These are phyloP conservation scores for Stictocephala bisonia DNA, from an alignment of 2,888 invertebrate species.

Conservation along the genomic window DNA sequence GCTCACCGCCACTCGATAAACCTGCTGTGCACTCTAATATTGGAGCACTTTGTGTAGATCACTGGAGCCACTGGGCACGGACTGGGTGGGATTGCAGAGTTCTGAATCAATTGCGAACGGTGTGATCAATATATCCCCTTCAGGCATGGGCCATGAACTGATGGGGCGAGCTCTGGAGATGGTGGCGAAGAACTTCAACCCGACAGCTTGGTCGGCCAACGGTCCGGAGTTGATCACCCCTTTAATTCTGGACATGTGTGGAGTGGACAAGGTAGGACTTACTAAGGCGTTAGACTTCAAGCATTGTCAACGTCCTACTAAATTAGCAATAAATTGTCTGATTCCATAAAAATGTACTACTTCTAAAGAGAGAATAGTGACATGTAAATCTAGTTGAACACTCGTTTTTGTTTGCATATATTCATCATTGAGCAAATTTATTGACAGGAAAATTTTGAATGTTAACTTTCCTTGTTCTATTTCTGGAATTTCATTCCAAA, in stretches of 20 bases:
- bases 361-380: too few relatives aligned
- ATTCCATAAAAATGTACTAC: too few relatives aligned
- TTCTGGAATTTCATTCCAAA: too few relatives aligned
- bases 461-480: too few relatives aligned
- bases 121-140: conserved; percentile 1
- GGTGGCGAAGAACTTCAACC: neutral
- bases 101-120: neutral
- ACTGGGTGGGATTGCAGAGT: conserved; percentile 28
- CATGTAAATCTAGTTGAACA: too few relatives aligned
- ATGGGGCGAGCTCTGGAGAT: conserved; percentile 4
- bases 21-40: too few relatives aligned
- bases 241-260: neutral
- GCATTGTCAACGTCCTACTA: neutral
- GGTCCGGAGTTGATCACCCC: conserved; percentile 23
- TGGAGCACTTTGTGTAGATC: too few relatives aligned
- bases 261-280: neutral
- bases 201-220: neutral
- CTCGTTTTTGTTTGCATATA: too few relatives aligned
- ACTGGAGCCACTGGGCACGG: neutral
- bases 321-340: too few relatives aligned
- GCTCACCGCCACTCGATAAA: too few relatives aligned
- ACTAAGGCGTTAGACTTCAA: neutral
- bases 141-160: neutral
- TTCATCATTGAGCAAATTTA: too few relatives aligned
- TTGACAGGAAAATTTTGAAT: too few relatives aligned